These are phyloP conservation scores for Entelurus aequoreus DNA, from an alignment of 2,113 vertebrate genomes.

Conservation along the genomic window DNA sequence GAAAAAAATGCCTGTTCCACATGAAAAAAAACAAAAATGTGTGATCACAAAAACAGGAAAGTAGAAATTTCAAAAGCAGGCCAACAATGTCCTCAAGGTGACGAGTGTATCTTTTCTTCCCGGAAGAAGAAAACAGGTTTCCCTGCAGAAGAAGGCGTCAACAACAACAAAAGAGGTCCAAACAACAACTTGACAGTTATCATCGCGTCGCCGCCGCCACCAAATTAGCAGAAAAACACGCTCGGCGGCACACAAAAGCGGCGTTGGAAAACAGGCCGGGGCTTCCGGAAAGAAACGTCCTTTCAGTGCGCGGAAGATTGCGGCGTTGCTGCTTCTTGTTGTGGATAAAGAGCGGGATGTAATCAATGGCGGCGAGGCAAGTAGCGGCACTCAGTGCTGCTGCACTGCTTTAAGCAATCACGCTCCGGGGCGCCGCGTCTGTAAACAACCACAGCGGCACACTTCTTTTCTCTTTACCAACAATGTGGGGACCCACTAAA, in stretches of 20 bases:
- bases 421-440: constrained; percentile 1
- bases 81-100: no score
- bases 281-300: no score
- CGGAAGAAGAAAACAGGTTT: constrained; percentile 22
- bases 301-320: constrained; percentile 1
- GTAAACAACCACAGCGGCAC: constrained; percentile 12
- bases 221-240: background rate
- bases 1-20: no score
- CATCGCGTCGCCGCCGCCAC: background rate
- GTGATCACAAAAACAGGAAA: no score
- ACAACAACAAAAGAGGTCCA: constrained; percentile 11
- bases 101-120: background rate
- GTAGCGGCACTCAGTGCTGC: background rate
- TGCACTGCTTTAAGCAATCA: background rate
- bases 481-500: no score
- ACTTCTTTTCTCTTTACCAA: background rate
- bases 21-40: no score
- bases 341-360: constrained; percentile 1
- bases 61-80: no score
- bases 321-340: background rate
- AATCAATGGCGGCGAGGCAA: constrained; percentile 4
- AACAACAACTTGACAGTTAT: constrained; percentile 7
- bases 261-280: background rate
- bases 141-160: constrained; percentile 17
- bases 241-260: background rate